phyloP scores from a whole-genome alignment of 1,140 invertebrate genomes.

The Camponotus vicinus region DNA sequence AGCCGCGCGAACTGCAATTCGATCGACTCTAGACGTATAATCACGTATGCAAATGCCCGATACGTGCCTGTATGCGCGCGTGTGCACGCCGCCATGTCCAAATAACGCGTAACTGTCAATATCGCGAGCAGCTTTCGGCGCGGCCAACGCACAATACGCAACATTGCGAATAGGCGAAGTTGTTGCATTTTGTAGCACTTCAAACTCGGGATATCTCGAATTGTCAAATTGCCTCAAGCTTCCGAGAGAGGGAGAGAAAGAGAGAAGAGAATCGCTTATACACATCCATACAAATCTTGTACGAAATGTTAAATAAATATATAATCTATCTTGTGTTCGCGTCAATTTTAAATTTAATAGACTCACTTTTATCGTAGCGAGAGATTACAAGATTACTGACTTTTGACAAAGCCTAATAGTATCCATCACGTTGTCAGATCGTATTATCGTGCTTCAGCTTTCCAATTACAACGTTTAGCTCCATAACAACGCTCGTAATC shows the following conservation, averaged over 20 bases:
- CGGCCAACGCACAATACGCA: slow-evolving; percentile 60
- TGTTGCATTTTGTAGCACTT: background rate
- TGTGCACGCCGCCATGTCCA: slow-evolving; percentile 38
- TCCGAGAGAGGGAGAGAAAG: background rate
- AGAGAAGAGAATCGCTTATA: too few relatives aligned
- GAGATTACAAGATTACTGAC: background rate
- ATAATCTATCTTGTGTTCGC: background rate
- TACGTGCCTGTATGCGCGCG: slow-evolving; percentile 60
- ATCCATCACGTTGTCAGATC: background rate
- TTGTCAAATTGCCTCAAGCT: background rate
- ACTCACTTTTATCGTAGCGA: background rate
- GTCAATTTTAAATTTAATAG: background rate
- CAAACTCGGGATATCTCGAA: background rate
- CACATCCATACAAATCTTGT: too few relatives aligned
- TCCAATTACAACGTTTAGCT: slow-evolving; percentile 60
- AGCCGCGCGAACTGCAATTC: slow-evolving; percentile 68
- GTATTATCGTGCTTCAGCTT: background rate
- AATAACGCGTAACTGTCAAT: slow-evolving; percentile 74
- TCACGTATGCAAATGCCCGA: slow-evolving; percentile 73
- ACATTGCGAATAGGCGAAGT: background rate
- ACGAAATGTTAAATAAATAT: too few relatives aligned
- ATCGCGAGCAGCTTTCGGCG: slow-evolving; percentile 70
- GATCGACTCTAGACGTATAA: slow-evolving; percentile 66
- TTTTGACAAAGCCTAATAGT: slow-evolving; percentile 15
- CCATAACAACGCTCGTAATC: slow-evolving; percentile 57